Percentiles rank a stretch among this genome's conserved stretches.
phyloP scores from a whole-genome alignment of 2,888 invertebrate genomes.

The Monopis laevigella region DNA sequence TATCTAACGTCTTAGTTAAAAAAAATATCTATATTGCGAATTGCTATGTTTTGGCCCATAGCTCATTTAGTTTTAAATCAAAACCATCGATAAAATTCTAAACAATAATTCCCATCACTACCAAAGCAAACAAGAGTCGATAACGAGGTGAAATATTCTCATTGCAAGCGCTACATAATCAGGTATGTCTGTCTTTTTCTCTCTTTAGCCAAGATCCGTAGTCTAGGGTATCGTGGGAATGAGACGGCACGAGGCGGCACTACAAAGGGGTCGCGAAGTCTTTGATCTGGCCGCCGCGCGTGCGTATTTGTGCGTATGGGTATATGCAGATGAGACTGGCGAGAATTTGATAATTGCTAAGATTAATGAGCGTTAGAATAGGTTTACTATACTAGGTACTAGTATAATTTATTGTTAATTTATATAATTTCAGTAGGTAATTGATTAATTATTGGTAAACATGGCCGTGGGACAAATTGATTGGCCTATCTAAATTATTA shows the following conservation, averaged over 20 bases:
- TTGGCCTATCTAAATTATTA: too few species aligned
- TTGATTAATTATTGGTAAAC: too few species aligned
- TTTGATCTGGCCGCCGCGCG: slow-evolving; percentile 63
- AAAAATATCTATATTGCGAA: too few species aligned
- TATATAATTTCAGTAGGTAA: too few species aligned
- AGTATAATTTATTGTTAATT: background rate
- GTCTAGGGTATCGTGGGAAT: slow-evolving; percentile 35
- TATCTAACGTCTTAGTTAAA: too few species aligned
- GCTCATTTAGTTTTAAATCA: too few species aligned
- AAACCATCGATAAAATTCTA: slow-evolving; percentile 37
- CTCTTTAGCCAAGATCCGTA: slow-evolving; percentile 31
- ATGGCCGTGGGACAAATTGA: too few species aligned
- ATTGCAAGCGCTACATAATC: slow-evolving; percentile 59
- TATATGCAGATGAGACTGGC: slow-evolving; percentile 55
- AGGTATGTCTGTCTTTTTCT: slow-evolving; percentile 39
- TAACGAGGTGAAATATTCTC: slow-evolving; percentile 69
- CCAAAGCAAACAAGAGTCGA: slow-evolving; percentile 66
- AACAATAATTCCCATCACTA: slow-evolving; percentile 40
- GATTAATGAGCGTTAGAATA: slow-evolving; percentile 40
- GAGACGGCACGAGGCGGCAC: slow-evolving; percentile 59
- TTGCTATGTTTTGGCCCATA: too few species aligned
- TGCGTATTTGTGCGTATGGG: slow-evolving; percentile 45
- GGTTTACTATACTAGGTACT: background rate
- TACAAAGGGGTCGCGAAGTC: slow-evolving; percentile 60
- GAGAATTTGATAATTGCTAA: slow-evolving; percentile 66